Base-by-base conservation (phyloP, 2,888 invertebrate species). In the Microchrysa polita region DNA sequence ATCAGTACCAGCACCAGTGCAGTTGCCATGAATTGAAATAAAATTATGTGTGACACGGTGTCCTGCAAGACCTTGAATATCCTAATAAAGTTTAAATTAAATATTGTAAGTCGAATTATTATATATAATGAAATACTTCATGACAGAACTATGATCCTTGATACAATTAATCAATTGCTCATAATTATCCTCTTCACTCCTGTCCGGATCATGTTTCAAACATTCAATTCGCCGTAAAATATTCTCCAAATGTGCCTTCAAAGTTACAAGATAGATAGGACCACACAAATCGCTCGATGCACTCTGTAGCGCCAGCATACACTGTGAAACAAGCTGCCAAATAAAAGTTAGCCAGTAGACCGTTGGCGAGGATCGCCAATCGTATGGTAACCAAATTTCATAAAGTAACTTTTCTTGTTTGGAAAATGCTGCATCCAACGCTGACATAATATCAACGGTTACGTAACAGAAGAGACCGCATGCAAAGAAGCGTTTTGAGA, bases 371-470 rank as follows among this genome's bases (percentile, higher is more conserved):
- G 55, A 20, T 57, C 27, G 20, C 57, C 55, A 69, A 20, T 69
- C 57, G 20, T 55, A 69, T 2, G 69, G 69, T 18, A 27, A 57
- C 69, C 69, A 69, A 57, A 55, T 55, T 20, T 69, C 69, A 22
- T 23, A 69, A 5, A 55, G 40, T 16, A 69, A 18, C 14, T 34
- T 16, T n/a, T 55, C 0, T 40, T 20, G 27, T 0, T 69, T 55
- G 5, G 69, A 69, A 20, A 69, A 55, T n/a, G 40, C 69, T 2
- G 69, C 69, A 57, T 20, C 40, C n/a, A 69, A 2, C 10, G 40
- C 55, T 12, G 69, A 34, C 40, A 57, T 40, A 5, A 69, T n/a
- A 42, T 55, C 69, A 12, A 69, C 55, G 10, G 1, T 40, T 57
- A 55, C 69, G 20, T 69, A 69, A 40, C 27, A 57, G 40, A 55